Evolutionary conservation across 2,113 vertebrate species (phyloP), one percentile per base, ranked within the genome.

Genomic region (Xenus cinereus): DNA sequence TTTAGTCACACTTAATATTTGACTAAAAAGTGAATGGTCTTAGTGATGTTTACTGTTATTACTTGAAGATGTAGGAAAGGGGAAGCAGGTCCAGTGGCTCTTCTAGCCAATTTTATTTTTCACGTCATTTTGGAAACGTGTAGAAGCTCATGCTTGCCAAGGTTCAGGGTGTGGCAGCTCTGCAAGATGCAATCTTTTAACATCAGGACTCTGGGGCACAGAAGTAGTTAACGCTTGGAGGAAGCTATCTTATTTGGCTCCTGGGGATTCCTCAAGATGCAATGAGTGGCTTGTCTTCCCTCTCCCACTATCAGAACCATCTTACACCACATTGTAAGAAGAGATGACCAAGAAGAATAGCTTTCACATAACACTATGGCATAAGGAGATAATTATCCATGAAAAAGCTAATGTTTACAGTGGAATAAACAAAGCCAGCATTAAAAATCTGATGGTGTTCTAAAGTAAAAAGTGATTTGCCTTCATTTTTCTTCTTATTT

Each of bases 121-220:
- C 24, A 13, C 41, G 24, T 50, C 4, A 50, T 85, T 95, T 94
- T 76, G 41, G 80, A 74, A 92, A 75, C 0, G 2, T 35, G 21
- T 15, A 63, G 77, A 76, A 89, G n/a, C 22, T 87, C 13, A 2
- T 8, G 37, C 35, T 85, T 94, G 84, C 71, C 93, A 90, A 96
- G 84, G 53, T 48, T 93, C 75, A 85, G 35, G 78, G 75, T 79
- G 89, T 95, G 77, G 93, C 66, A 96, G 71, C n/a, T 87, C 74
- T 82, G 62, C 69, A 91, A 87, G 48, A 74, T 48, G 16, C 21
- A 76, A 7, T 72, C 57, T 85, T 81, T 75, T 81, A 51, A 82
- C 71, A 76, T 46, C 48, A 78, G 37, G 30, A 37, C 45, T 64
- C 66, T 28, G 27, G 48, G 84, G 86, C 32, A 84, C 28, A 57